Percentiles rank a stretch among this genome's conserved stretches.
Conservation (phyloP, 2,113 vertebrate genomes). For the Passerina amoena region DNA sequence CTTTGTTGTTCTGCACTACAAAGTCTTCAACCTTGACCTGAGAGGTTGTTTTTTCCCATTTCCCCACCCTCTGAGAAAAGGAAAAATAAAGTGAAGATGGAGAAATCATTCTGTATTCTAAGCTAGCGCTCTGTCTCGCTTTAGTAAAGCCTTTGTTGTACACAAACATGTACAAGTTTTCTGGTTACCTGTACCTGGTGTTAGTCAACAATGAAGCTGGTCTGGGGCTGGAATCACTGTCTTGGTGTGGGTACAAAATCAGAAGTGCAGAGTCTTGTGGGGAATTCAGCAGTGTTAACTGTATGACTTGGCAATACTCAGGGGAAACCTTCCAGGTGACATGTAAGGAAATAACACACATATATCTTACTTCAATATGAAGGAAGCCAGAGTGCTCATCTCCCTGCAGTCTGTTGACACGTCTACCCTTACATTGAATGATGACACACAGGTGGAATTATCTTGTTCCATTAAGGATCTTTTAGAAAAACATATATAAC, state of each 20-base stretch:
- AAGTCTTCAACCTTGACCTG: slow-evolving; percentile 54
- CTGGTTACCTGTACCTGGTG: not conserved
- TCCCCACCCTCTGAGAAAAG: not conserved
- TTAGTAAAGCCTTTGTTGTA: not conserved
- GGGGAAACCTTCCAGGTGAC: slow-evolving; percentile 42
- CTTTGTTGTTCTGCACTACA: slow-evolving; percentile 38
- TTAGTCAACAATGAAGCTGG: not conserved
- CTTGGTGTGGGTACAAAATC: not conserved
- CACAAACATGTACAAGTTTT: not conserved
- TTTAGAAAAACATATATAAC: slow-evolving; percentile 12
- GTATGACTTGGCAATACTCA: slow-evolving; percentile 12
- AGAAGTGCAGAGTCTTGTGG: not conserved
- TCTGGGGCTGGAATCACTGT: not conserved
- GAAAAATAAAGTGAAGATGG: not conserved
- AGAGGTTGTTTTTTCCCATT: not conserved
- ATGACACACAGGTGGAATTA: slow-evolving; percentile 24
- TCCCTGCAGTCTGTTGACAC: slow-evolving; percentile 4
- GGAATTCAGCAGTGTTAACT: slow-evolving; percentile 25
- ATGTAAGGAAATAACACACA: slow-evolving; percentile 30
- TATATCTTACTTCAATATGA: slow-evolving; percentile 40
- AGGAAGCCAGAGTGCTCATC: not conserved
- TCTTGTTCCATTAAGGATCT: slow-evolving; percentile 4
- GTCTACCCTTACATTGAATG: not conserved
- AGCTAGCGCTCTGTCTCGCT: not conserved
- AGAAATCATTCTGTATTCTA: slow-evolving; percentile 20